Percentiles rank a stretch among this genome's conserved stretches.
phyloP scores from a whole-genome alignment of 2,888 invertebrate species.

The Phaedon cochleariae region DNA sequence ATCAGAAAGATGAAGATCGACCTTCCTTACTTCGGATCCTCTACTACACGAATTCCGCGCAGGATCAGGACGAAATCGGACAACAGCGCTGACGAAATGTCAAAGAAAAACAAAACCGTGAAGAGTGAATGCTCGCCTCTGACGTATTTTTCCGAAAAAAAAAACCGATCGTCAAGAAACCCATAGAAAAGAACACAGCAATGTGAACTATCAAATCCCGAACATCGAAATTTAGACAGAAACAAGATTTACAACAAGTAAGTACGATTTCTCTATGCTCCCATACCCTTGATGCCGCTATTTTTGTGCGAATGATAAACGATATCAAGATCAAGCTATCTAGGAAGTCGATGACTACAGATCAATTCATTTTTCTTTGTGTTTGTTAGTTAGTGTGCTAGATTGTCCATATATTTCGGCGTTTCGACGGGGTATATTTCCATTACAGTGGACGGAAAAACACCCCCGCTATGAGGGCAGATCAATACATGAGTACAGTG shows the following conservation, averaged over 20 bases:
- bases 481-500: slow-evolving; percentile 12
- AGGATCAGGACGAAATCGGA: slow-evolving; percentile 8
- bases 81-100: not conserved
- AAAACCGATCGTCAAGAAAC: not conserved
- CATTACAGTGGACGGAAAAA: not conserved
- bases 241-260: too few species aligned
- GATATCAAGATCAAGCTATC: too few species aligned
- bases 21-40: too few species aligned
- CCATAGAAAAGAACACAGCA: not conserved
- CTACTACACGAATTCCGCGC: not conserved
- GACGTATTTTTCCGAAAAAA: not conserved
- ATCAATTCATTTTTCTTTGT: not conserved
- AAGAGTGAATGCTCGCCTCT: not conserved
- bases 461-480: slow-evolving; percentile 7
- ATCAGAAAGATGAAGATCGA: too few species aligned
- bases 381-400: not conserved
- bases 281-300: too few species aligned
- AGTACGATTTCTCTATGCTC: too few species aligned
- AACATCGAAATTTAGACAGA: too few species aligned
- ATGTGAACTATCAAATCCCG: too few species aligned
- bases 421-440: too few species aligned
- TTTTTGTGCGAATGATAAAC: too few species aligned
- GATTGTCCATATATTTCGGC: too few species aligned
- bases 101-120: slow-evolving; percentile 10
- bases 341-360: too few species aligned